Percentiles rank a stretch among this genome's conserved stretches.
Conservation (phyloP, 2,888 invertebrate genomes). For the Crematogaster levior region DNA sequence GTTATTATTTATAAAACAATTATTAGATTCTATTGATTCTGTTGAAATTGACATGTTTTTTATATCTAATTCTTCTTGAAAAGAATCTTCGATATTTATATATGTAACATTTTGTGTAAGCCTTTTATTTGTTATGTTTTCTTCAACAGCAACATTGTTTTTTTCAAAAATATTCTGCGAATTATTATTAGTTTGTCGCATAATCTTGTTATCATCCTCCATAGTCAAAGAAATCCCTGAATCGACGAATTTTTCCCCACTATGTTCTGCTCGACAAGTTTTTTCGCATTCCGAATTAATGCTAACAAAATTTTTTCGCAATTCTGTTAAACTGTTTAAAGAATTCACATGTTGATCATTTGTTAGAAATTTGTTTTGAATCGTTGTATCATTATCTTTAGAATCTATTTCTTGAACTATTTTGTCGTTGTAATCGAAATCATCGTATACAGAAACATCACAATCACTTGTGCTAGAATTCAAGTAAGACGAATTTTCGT, state of each 20-base stretch:
- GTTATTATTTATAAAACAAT: neutral
- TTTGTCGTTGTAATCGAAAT: slow-evolving; percentile 49
- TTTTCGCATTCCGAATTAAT: neutral
- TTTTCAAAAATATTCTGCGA: neutral
- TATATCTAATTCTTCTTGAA: neutral
- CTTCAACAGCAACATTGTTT: neutral
- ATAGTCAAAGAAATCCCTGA: neutral
- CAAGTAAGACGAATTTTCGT: slow-evolving; percentile 56
- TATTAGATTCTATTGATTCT: neutral
- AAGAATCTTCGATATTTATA: neutral
- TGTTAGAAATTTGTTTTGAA: neutral
- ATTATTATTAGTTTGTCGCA: neutral
- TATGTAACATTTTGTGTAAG: neutral
- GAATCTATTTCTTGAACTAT: slow-evolving; percentile 54
- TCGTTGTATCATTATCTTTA: slow-evolving; percentile 33
- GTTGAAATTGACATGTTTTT: neutral
- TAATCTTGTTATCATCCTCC: neutral
- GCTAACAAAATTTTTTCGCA: neutral
- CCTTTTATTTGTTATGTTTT: neutral
- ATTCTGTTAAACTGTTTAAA: neutral
- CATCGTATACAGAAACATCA: neutral
- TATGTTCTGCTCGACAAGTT: neutral
- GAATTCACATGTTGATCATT: slow-evolving; percentile 13
- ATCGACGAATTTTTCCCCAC: neutral
- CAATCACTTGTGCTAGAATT: slow-evolving; percentile 50